phyloP scores from a whole-genome alignment of 2,888 invertebrate species.

The Clusia tigrina region DNA sequence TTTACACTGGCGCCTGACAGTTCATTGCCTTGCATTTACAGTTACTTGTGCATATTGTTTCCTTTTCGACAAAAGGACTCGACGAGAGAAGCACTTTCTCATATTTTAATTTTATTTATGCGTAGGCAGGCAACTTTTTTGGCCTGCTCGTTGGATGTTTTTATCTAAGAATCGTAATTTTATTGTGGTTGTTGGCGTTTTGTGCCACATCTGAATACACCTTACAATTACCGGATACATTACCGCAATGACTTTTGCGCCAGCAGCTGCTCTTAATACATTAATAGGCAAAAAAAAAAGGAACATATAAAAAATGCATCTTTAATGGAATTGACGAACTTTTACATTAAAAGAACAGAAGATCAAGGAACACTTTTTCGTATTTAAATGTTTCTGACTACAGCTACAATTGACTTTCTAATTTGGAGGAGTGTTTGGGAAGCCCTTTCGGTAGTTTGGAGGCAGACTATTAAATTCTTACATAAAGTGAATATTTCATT shows the following conservation, averaged over 20 bases:
- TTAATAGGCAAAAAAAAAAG: background rate
- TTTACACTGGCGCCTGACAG: conserved; percentile 51
- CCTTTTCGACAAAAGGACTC: conserved; percentile 9
- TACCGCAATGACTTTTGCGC: conserved; percentile 36
- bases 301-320: conserved; percentile 44
- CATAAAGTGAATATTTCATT: too few species aligned
- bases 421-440: too few species aligned
- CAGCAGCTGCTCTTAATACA: conserved; percentile 40
- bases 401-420: too few species aligned
- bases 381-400: too few species aligned
- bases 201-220: conserved; percentile 9
- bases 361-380: too few species aligned
- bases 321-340: conserved; percentile 50
- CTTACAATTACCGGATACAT: conserved; percentile 30
- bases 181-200: conserved; percentile 5
- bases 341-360: conserved; percentile 33
- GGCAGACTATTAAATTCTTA: too few species aligned
- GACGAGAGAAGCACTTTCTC: background rate
- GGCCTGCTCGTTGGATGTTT: too few species aligned
- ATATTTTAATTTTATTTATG: background rate
- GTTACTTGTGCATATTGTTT: conserved; percentile 39
- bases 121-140: background rate
- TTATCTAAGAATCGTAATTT: background rate
- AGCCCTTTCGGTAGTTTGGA: too few species aligned
- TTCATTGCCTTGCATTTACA: conserved; percentile 61